Evolutionary conservation across 2,888 invertebrate species (phyloP), one percentile per base, ranked within the genome.

Genomic region (Caprella mutica): DNA sequence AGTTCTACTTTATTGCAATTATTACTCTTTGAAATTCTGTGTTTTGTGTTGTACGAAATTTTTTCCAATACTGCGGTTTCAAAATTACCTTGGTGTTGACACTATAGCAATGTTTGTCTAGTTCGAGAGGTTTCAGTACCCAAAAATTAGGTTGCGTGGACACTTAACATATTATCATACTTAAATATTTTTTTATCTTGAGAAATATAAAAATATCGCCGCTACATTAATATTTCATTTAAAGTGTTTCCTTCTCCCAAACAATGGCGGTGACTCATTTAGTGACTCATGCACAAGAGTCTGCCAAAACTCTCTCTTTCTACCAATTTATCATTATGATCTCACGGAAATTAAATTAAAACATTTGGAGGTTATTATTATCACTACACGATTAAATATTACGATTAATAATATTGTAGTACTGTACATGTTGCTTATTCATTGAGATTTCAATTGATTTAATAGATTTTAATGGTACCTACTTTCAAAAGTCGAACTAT

Each of bases 131-230:
- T n/a, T n/a, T n/a, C n/a, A n/a, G n/a, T n/a, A n/a, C n/a, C n/a
- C n/a, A n/a, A n/a, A n/a, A n/a, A n/a, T n/a, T n/a, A n/a, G n/a
- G n/a, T n/a, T n/a, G n/a, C n/a, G n/a, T n/a, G n/a, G n/a, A n/a
- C n/a, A n/a, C n/a, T n/a, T n/a, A n/a, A n/a, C n/a, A n/a, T n/a
- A n/a, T n/a, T n/a, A n/a, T n/a, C 8, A 44, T 44, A 44, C n/a
- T 23, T 44, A 43, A 8, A 44, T 44, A 44, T 44, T 23, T 44
- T 23, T 44, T 23, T 44, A 44, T 44, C 19, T 44, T 23, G 19
- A 44, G 19, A 44, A 23, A 44, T 44, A 44, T 44, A 44, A 17
- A 38, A 17, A 38, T 38, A 38, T 38, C n/a, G n/a, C n/a, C 19
- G 19, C 3, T 38, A 38, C 19, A 38, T 38, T 17, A 3, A 3